These are phyloP conservation scores for Bradypodion pumilum DNA, from an alignment of 2,797 vertebrate species.

Conservation along the genomic window DNA sequence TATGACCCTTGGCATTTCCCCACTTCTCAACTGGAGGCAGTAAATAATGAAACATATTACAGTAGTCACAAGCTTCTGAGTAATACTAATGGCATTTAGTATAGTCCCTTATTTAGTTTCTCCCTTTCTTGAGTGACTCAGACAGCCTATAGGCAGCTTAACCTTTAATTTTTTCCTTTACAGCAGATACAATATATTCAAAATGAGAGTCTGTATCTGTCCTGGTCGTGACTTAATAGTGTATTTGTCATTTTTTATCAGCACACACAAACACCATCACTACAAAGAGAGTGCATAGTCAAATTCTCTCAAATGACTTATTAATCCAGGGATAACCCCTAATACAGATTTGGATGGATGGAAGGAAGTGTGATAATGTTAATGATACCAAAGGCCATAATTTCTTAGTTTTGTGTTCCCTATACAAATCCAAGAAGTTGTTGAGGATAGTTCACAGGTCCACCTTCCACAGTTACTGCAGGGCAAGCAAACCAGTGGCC, in stretches of 20 bases:
- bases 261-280: background rate
- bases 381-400: background rate
- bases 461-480: background rate
- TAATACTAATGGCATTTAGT: conserved; percentile 67
- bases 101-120: conserved; percentile 20
- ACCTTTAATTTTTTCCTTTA: conserved; percentile 54
- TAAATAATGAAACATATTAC: conserved; percentile 68
- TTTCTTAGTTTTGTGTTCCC: background rate
- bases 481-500: background rate
- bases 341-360: background rate
- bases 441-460: background rate
- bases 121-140: conserved; percentile 71
- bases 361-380: no score
- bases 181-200: conserved; percentile 57
- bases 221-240: conserved; percentile 59
- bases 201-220: conserved; percentile 60
- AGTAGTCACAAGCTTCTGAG: conserved; percentile 71
- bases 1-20: conserved; percentile 50
- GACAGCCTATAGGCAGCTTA: conserved; percentile 57
- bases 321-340: background rate
- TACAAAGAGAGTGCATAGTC: background rate
- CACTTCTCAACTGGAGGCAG: conserved; percentile 51
- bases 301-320: background rate
- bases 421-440: background rate
- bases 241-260: background rate